phyloP scores from a whole-genome alignment of 2,888 invertebrate species.

The Nesidiocoris tenuis region DNA sequence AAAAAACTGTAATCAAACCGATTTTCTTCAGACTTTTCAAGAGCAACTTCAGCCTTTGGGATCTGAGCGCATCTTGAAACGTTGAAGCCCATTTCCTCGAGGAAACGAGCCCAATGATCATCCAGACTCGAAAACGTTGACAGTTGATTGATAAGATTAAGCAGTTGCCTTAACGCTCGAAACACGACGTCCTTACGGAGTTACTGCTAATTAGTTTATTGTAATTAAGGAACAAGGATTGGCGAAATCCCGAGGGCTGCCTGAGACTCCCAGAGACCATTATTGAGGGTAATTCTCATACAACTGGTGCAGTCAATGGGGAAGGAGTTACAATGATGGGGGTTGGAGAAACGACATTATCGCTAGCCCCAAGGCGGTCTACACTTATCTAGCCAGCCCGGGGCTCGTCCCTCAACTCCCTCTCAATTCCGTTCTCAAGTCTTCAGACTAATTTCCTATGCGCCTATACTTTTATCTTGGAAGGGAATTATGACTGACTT shows the following conservation, averaged over 20 bases:
- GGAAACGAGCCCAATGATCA: neutral
- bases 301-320: neutral
- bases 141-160: conserved; percentile 38
- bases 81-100: neutral
- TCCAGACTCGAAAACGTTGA: conserved; percentile 12
- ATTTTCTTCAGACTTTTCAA: too few relatives aligned
- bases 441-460: conserved; percentile 29
- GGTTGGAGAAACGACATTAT: conserved; percentile 17
- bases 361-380: conserved; percentile 13
- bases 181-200: conserved; percentile 19
- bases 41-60: too few relatives aligned
- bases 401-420: neutral
- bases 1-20: too few relatives aligned
- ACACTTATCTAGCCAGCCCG: conserved; percentile 16
- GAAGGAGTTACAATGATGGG: conserved; percentile 1
- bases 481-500: conserved; percentile 11
- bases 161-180: conserved; percentile 8
- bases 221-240: conserved; percentile 31
- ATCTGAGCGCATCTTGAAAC: neutral
- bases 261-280: neutral
- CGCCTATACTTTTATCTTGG: conserved; percentile 26
- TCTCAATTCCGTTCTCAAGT: neutral
- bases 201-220: conserved; percentile 40
- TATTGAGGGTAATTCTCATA: conserved; percentile 38
- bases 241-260: neutral